Base-by-base conservation (phyloP, 2,113 vertebrate species). In the Nesogale talazaci region DNA sequence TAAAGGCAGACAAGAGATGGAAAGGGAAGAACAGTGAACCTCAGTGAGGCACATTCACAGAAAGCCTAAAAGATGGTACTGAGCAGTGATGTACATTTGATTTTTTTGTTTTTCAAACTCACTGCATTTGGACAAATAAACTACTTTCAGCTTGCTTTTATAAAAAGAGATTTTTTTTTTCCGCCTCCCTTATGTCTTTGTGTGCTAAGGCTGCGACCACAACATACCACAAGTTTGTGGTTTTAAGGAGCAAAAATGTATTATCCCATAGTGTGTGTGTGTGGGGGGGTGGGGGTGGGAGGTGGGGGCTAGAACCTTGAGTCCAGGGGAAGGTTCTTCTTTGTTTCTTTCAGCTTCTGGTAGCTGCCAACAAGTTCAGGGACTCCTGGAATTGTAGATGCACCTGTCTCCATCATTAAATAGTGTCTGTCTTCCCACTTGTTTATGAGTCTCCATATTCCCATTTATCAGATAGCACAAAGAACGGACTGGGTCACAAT, bases 61-160 rank as follows among this genome's bases (percentile, higher is more conserved):
- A 52, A 0, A 65, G 12, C 31, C 57, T 34, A 27, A 20, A 81
- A n/a, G 34, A 65, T 29, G 27, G 57, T 42, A 27, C 0, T 78
- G 56, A 74, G 25, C 46, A 75, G 38, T 19, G 56, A 42, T 75
- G 5, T 84, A 65, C 23, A 57, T 3, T 4, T 42, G 1, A 16
- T 3, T 29, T 19, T 69, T 88, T 57, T 23, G 46, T 95, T 93
- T 40, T 69, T 3, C 9, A 86, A 31, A 81, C 8, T 90, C 85
- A 27, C 16, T 22, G 61, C 27, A 90, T 82, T 27, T 86, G n/a
- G 34, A 83, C 31, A 94, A 86, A 69, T 16, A 79, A 59, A 91
- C 52, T 76, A 3, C n/a, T 59, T 76, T 22, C 3, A 34, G 3
- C 23, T 19, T 83, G 11, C 4, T 36, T 81, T 65, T 86, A 57